Evolutionary conservation across 2,888 invertebrate species (phyloP).

Genomic region (Meandrusa payeni): DNA sequence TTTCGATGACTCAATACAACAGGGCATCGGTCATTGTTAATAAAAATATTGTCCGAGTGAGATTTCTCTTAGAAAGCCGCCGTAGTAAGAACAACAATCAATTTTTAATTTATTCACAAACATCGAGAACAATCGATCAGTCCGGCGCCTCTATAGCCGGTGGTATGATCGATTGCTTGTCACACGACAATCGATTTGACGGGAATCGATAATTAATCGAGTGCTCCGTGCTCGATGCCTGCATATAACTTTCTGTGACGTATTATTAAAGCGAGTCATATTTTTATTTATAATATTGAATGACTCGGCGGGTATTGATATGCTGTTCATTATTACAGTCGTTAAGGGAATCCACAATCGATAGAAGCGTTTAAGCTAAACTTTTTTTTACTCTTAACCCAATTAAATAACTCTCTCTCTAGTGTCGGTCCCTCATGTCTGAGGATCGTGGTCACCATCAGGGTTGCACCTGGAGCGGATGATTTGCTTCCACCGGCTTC

Average conservation of each 20-base stretch:
- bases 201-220: slow-evolving; percentile 67
- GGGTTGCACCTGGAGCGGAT: no score
- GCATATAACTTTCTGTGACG: slow-evolving; percentile 39
- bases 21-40: slow-evolving; percentile 18
- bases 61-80: slow-evolving; percentile 29
- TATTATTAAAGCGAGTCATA: slow-evolving; percentile 28
- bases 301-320: no score
- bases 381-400: no score
- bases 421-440: no score
- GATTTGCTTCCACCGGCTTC: no score
- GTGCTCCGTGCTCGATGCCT: slow-evolving; percentile 25
- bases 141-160: slow-evolving; percentile 54
- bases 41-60: slow-evolving; percentile 17
- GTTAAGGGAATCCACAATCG: no score
- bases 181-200: slow-evolving; percentile 52
- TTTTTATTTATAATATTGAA: slow-evolving; percentile 13
- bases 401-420: no score
- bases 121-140: slow-evolving; percentile 66
- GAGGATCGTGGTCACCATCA: no score
- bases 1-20: slow-evolving; percentile 8
- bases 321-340: no score
- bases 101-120: slow-evolving; percentile 66
- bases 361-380: no score
- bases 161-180: slow-evolving; percentile 66
- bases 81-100: slow-evolving; percentile 41